These are phyloP conservation scores for Oophaga sylvatica DNA, from an alignment of 2,797 vertebrate genomes.

Conservation along the genomic window DNA sequence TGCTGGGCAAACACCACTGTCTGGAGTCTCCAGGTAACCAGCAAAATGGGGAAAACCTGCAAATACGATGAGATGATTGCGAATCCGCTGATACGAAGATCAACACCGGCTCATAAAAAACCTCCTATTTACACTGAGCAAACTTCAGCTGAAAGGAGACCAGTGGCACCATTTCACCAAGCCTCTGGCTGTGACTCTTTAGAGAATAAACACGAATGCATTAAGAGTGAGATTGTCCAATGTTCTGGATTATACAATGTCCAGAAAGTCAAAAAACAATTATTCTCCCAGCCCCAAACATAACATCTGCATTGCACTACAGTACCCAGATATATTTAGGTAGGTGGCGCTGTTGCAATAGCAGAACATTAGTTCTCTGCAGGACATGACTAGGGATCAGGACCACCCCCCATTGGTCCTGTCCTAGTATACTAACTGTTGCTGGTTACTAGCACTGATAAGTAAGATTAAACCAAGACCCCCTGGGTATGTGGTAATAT, in stretches of 20 bases:
- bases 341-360: background rate
- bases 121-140: background rate
- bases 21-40: background rate
- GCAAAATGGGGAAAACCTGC: background rate
- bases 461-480: background rate
- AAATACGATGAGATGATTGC: background rate
- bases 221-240: background rate
- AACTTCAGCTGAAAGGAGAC: background rate
- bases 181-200: background rate
- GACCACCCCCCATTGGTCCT: background rate
- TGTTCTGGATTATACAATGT: background rate
- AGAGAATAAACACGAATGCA: too few relatives aligned
- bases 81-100: background rate
- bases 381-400: background rate
- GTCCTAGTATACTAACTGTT: slow-evolving; percentile 36
- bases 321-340: background rate
- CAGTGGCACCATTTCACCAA: background rate
- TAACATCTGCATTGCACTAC: background rate
- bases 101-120: background rate
- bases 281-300: background rate
- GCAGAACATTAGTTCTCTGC: background rate
- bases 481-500: slow-evolving; percentile 28
- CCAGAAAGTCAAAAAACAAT: background rate
- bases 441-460: slow-evolving; percentile 30
- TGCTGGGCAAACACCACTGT: slow-evolving; percentile 6